Evolutionary conservation across 2,113 vertebrate species (phyloP), one percentile per base, ranked within the genome.

Genomic region (Dryoscopus gambensis): DNA sequence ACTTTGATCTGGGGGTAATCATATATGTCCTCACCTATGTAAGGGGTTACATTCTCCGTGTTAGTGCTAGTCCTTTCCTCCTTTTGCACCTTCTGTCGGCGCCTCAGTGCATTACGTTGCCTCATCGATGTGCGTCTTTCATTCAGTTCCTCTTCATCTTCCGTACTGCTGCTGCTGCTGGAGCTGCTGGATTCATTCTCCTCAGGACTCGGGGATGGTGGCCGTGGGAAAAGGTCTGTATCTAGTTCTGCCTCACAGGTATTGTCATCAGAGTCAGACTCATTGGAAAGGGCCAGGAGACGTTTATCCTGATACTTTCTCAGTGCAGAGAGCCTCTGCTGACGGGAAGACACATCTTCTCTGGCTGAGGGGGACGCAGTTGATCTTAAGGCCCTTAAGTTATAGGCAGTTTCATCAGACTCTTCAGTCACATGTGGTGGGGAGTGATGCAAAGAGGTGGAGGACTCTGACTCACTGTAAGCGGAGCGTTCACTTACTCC

Each of bases 1-100:
- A 99, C 96, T 70, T 98, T 98, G 97, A 99, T 99, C 63, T 99
- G 99, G 2, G 99, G 99, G 95, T 99, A 99, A 76, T 98, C 98
- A 89, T 98, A 99, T 93, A 98, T 98, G 97, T 99, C 99, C n/a
- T 98, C 98, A 31, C 99, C 98, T 35, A 99, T 87, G 39, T 98
- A 99, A 30, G 98, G 96, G 8, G 97, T 97, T 6, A 97, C 60
- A 18, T 88, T 97, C 84, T 98, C 98, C 2, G 81, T 15, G 1
- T 97, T 97, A 50, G 90, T 75, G 21, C 97, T 97, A 22, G 98
- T 98, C 84, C 98, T 98, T 80, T 99, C 98, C 27, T 98, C 98
- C 25, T 98, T 98, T 44, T 98, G 96, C 3, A 94, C 84, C 92
- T 98, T 98, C 65, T 98, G 98, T 2, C 98, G 97, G 13, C 98